A percentile compares a stretch with the other conserved stretches of the same genome.
Evolutionary conservation across 2,797 vertebrate species (phyloP).

Genomic region (Poeciliopsis paucimaculata): DNA sequence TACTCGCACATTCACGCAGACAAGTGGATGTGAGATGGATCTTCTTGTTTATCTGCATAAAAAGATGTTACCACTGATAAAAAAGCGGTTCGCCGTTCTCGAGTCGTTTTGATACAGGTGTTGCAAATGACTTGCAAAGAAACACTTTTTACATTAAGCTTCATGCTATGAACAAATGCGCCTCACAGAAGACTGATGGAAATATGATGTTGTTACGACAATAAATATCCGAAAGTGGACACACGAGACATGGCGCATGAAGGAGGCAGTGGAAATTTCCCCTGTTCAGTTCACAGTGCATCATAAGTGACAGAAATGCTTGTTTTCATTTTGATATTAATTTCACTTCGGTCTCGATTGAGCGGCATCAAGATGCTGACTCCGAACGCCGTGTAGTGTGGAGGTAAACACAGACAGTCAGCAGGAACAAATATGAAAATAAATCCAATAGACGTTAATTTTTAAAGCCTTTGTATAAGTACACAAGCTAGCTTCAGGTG

Average conservation of each 20-base stretch:
- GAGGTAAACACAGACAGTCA: neutral
- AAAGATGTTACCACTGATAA: conserved; percentile 5
- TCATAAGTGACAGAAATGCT: neutral
- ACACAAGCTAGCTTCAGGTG: neutral
- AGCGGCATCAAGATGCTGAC: neutral
- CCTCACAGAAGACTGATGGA: neutral
- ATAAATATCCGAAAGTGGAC: neutral
- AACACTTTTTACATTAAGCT: neutral
- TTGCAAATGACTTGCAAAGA: neutral
- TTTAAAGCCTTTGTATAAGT: neutral
- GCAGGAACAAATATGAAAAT: neutral
- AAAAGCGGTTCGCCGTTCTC: neutral
- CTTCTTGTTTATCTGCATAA: neutral
- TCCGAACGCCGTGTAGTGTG: neutral
- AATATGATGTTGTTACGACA: neutral
- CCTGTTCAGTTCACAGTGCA: neutral
- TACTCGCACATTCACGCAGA: neutral
- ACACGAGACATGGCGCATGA: neutral
- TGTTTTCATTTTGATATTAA: neutral
- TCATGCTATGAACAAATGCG: neutral
- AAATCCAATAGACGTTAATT: neutral
- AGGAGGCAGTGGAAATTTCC: neutral
- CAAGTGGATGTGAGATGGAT: neutral
- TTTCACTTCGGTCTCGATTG: neutral
- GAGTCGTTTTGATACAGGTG: too few species aligned